phyloP scores from a whole-genome alignment of 2,888 invertebrate genomes.

The Microdon myrmicae region DNA sequence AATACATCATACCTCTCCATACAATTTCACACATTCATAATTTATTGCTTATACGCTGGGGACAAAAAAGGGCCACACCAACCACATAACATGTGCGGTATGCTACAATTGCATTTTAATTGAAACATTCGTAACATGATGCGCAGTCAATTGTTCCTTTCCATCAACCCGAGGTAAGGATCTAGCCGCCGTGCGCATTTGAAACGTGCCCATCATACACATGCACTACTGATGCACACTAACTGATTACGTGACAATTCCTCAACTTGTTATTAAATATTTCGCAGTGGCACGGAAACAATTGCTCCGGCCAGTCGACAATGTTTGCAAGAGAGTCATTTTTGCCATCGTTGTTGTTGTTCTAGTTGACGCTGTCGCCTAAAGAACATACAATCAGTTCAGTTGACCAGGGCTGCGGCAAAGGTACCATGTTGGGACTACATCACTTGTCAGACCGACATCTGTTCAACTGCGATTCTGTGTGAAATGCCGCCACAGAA shows the following conservation, averaged over 20 bases:
- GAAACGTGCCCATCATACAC: slow-evolving; percentile 39
- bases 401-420: not conserved
- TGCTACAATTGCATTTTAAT: slow-evolving; percentile 54
- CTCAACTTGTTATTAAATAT: slow-evolving; percentile 39
- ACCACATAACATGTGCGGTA: slow-evolving; percentile 43
- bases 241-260: slow-evolving; percentile 47
- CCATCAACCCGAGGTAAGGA: slow-evolving; percentile 2
- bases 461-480: slow-evolving; percentile 42
- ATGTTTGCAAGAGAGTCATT: slow-evolving; percentile 5
- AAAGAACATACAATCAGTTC: slow-evolving; percentile 28
- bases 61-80: slow-evolving; percentile 9
- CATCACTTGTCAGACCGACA: slow-evolving; percentile 50
- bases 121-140: slow-evolving; percentile 54
- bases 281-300: slow-evolving; percentile 40
- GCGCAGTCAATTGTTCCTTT: slow-evolving; percentile 43
- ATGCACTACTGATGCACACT: slow-evolving; percentile 17
- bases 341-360: slow-evolving; percentile 3
- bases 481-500: slow-evolving; percentile 49
- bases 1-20: slow-evolving; percentile 34
- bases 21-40: slow-evolving; percentile 41
- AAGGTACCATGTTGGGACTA: slow-evolving; percentile 48
- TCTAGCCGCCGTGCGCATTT: slow-evolving; percentile 8
- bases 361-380: slow-evolving; percentile 17
- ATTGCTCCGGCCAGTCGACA: slow-evolving; percentile 28
- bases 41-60: slow-evolving; percentile 31